A percentile compares a stretch with the other conserved stretches of the same genome.
These are phyloP conservation scores for Nothoprocta pentlandii DNA, from an alignment of 2,113 vertebrate genomes.

Conservation along the genomic window DNA sequence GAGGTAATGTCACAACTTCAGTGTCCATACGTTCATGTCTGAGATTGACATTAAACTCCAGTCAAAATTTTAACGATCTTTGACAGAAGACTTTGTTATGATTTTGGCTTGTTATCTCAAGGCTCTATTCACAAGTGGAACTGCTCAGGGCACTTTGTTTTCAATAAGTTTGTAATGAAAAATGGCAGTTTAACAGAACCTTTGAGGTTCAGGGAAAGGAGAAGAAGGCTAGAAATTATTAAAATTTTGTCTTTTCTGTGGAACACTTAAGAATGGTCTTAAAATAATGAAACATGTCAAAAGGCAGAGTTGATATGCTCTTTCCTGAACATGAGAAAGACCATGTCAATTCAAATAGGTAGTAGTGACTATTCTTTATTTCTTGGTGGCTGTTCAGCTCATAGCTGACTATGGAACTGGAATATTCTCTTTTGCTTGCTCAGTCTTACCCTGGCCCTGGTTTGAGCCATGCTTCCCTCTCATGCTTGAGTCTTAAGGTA, in stretches of 20 bases:
- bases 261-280: neutral
- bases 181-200: neutral
- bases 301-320: neutral
- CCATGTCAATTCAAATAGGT: neutral
- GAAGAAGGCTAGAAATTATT: neutral
- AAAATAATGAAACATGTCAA: neutral
- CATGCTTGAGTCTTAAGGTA: neutral
- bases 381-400: neutral
- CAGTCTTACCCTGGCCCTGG: neutral
- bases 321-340: neutral
- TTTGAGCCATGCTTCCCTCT: neutral
- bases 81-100: neutral
- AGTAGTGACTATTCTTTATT: neutral
- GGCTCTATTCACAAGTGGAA: neutral
- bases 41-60: neutral
- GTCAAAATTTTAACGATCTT: neutral
- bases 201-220: neutral
- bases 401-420: neutral
- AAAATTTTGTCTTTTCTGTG: neutral
- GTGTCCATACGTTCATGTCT: neutral
- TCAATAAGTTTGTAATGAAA: neutral
- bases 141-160: neutral
- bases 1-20: neutral
- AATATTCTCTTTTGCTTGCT: neutral
- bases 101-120: neutral